phyloP scores from a whole-genome alignment of 2,113 vertebrate species.

The Saccopteryx bilineata region DNA sequence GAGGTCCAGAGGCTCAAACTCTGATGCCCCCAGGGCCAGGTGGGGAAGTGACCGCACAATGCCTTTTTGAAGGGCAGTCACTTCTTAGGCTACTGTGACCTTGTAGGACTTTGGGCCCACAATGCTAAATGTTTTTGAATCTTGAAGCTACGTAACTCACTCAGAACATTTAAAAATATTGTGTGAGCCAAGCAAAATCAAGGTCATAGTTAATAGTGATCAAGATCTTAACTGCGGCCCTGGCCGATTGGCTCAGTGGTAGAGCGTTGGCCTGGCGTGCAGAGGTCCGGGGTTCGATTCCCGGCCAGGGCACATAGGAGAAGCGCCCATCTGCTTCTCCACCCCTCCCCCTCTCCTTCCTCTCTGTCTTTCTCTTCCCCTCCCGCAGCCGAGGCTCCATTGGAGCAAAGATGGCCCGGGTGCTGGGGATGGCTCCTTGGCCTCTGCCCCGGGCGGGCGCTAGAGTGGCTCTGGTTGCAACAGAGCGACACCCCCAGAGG shows the following conservation, averaged over 20 bases:
- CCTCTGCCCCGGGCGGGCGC: too few species aligned
- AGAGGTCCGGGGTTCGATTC: neutral
- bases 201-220: neutral
- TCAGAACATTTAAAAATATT: neutral
- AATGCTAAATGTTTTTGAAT: neutral
- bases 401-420: too few species aligned
- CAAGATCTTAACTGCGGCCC: neutral
- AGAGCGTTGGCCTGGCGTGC: neutral
- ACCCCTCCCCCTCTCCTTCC: too few species aligned
- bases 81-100: neutral
- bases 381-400: too few species aligned
- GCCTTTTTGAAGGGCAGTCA: neutral
- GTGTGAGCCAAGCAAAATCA: neutral
- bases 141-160: neutral
- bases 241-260: neutral
- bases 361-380: neutral
- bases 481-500: too few species aligned
- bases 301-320: neutral
- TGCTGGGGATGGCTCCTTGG: too few species aligned
- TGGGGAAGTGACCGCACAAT: rapidly evolving
- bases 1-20: neutral
- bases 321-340: too few species aligned
- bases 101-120: neutral
- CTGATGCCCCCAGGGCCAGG: neutral
- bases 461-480: too few species aligned